Base-by-base conservation (phyloP, 2,797 vertebrate genomes). In the Alectoris magna region DNA sequence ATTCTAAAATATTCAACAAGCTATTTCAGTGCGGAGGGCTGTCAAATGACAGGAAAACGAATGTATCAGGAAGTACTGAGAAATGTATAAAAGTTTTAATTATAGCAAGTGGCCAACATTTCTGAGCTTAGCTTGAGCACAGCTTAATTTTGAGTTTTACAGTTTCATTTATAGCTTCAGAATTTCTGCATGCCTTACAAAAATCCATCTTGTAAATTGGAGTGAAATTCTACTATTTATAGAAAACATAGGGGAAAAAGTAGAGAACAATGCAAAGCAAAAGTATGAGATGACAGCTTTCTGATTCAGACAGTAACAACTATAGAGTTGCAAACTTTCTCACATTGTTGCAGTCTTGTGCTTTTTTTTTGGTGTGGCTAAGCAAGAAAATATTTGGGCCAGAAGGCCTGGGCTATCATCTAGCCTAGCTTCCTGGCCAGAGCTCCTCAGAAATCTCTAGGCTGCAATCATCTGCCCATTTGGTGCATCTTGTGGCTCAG, bases 1-100 rank as follows among this genome's bases (percentile, higher is more conserved):
- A 91, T 93, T 92, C 80, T 92, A 58, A 96, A 94, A 87, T 94
- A 93, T 74, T 87, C 92, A 87, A 58, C 55, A 83, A 44, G 31
- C 87, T 92, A 87, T 86, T 83, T 67, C 53, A 92, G 66, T 83
- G 69, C 49, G 77, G 67, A 93, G 27, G 44, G 48, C 81, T 93
- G 88, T 94, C 92, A 94, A 92, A 91, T 90, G 66, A 62, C 64
- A 95, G 77, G 26, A 69, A 87, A 95, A 64, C 24, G 31, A 70
- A 19, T 59, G 5, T 63, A 68, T 76, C 66, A 78, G 14, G 18
- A 78, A 90, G 23, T 60, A 73, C 55, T 60, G 55, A 93, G 39
- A 64, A 66, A 27, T 36, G 38, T 66, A 90, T 44, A 83, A 84
- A 90, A 89, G 58, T 93, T 88, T 94, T 77, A 90, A 75, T 87